Conservation (phyloP, 92 coral and sea anemone genomes). For the Bergia sp. region DNA sequence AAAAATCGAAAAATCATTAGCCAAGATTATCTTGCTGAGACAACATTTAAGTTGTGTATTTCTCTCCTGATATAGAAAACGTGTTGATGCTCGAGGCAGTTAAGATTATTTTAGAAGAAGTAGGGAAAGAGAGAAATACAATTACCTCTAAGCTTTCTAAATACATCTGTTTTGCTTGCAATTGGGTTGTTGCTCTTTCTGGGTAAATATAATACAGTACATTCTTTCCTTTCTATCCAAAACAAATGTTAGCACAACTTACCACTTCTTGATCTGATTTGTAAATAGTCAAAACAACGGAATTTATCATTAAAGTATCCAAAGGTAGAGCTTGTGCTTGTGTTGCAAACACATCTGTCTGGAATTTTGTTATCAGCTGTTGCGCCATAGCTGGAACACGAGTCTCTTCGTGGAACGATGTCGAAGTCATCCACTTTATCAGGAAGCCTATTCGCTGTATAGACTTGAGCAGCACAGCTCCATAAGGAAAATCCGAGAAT, state of each 20-base stretch:
- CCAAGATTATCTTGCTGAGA: too few species aligned
- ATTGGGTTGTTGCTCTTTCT: not conserved
- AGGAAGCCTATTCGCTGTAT: not conserved
- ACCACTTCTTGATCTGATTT: constrained; percentile 14
- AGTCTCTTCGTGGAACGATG: not conserved
- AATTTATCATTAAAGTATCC: not conserved
- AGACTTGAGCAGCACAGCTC: not conserved
- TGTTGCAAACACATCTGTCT: not conserved
- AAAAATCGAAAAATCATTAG: too few species aligned
- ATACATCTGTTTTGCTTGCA: too few species aligned
- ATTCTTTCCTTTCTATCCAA: not conserved
- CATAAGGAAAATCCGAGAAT: not conserved
- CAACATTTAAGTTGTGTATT: not conserved
- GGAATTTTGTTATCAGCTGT: not conserved
- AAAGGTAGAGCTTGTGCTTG: not conserved
- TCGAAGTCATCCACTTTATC: not conserved
- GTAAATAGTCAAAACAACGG: not conserved
- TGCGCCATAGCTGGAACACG: not conserved
- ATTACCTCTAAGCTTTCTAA: too few species aligned
- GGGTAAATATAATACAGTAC: too few species aligned
- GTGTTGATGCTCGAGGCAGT: not conserved
- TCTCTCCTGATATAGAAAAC: not conserved
- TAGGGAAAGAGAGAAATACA: too few species aligned
- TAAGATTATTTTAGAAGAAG: not conserved
- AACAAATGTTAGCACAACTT: not conserved